Evolutionary conservation across 2,888 invertebrate species (phyloP), one percentile per base, ranked within the genome.

Genomic region (Perithous albicinctus): DNA sequence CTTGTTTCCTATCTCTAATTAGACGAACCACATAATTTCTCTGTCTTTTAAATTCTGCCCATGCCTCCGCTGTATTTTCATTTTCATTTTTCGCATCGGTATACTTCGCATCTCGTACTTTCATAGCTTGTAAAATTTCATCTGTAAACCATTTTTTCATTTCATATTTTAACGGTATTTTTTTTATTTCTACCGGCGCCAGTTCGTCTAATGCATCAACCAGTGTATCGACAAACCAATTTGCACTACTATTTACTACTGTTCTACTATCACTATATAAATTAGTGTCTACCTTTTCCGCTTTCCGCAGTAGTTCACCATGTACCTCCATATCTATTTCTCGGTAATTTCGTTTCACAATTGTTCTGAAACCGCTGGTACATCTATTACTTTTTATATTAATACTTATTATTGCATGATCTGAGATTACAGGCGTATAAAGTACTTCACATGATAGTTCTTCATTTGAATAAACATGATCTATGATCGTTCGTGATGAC

Each of bases 391-490:
- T 35, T 51, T 48, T n/a, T 51, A 46, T 38, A 51, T 35, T 15
- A 29, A 48, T 48, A 54, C 32, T 26, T 20, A 54, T 56, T 20
- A 70, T 56, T 26, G 54, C 41, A 38, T 70, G 70, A 41, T 70
- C 56, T 8, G 56, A 38, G 3, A 54, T 70, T 70, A 35, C 23
- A 1, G 70, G 70, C 7, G 48, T 35, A 23, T n/a, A 43, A 10
- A 35, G 20, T 35, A 75, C 51, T 67, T 82, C 8, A 10, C 48
- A 18, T 18, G 32, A 6, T 23, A 41, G 12, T 12, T 64, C 32
- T 15, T 38, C 56, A 67, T 78, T 78, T 5, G 69, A 54, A 74
- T 78, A 82, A n/a, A 70, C 41, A 69, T 78, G 56, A 56, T 82
- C 75, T 32, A 66, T 82, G 4, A 73, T 15, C 15, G 74, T 78